Base-by-base conservation (phyloP, 2,888 invertebrate genomes). In the Mechanitis mazaeus region DNA sequence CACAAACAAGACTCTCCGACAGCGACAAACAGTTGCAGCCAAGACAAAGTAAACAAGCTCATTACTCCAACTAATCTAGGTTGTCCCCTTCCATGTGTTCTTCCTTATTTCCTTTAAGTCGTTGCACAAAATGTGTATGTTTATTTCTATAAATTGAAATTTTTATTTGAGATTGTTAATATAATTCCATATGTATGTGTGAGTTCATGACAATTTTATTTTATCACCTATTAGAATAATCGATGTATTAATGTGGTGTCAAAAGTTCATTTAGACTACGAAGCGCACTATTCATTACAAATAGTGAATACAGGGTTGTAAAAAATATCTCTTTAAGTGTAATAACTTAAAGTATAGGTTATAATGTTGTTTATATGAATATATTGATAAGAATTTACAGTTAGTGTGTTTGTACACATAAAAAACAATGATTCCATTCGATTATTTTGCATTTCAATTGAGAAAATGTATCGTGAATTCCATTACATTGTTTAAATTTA, bases 1-100 rank as follows among this genome's bases (percentile, higher is more conserved):
- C 79, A 95, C 95, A 42, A 94, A 94, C 87, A 95, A 95, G 81
- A 93, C 92, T 66, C 87, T 94, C 69, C 91, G 94, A 73, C 92
- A 91, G 72, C 92, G 94, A 71, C 80, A 90, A 68, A 87, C 91
- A 63, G 83, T 84, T 54, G 85, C 87, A 60, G 72, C 71, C 66
- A 94, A 94, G 81, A 86, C 91, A 68, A 93, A 93, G 88, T 93
- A 92, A 90, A 75, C 45, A 60, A 60, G 64, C 67, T 67, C 62
- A 66, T 50, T 60, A 46, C 56, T 53, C 50, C 45, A 56, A 47
- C 33, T 58, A 53, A 58, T 35, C 55, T 77, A 78, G 77, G 76
- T 81, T 79, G 77, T 80, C 77, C 75, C 76, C 79, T 77, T 79
- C 75, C 76, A 68, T 73, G 60, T 59, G 58, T 47, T 57, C 62